Evolutionary conservation across 2,113 vertebrate genomes (phyloP).

Genomic region (Actinemys pallida): DNA sequence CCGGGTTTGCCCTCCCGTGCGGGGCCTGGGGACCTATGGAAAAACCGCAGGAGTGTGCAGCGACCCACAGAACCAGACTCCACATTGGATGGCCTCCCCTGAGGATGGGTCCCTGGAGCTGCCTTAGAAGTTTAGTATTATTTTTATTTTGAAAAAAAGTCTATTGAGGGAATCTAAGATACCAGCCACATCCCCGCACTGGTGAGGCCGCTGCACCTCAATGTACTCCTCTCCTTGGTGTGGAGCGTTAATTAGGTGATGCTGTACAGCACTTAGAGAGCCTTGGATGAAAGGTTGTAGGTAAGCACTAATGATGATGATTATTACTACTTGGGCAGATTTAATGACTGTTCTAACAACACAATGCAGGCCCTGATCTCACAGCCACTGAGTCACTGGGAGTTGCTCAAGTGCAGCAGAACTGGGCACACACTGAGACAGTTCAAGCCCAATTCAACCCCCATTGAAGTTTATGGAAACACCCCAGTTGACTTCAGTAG

Average conservation of each 20-base stretch:
- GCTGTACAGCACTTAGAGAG: too few relatives aligned
- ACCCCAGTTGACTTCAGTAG: background rate
- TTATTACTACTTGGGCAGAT: background rate
- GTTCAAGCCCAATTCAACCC: background rate
- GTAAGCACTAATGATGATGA: background rate
- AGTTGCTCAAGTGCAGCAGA: background rate
- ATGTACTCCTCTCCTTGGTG: too few relatives aligned
- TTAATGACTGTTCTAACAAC: background rate
- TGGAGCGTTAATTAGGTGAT: too few relatives aligned
- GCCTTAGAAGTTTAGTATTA: background rate
- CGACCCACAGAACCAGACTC: background rate
- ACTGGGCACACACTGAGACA: background rate
- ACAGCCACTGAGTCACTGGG: background rate
- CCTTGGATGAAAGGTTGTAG: background rate
- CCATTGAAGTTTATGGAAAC: background rate
- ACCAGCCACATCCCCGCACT: background rate
- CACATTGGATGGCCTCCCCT: background rate
- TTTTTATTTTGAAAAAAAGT: background rate
- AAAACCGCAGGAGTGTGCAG: background rate
- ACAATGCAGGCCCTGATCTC: background rate
- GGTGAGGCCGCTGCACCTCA: background rate
- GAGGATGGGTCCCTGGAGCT: background rate
- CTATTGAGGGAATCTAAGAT: background rate
- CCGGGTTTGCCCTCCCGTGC: background rate
- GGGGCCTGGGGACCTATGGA: background rate